phyloP scores from a whole-genome alignment of 2,888 invertebrate species.

The Stenolophus ochropezus region DNA sequence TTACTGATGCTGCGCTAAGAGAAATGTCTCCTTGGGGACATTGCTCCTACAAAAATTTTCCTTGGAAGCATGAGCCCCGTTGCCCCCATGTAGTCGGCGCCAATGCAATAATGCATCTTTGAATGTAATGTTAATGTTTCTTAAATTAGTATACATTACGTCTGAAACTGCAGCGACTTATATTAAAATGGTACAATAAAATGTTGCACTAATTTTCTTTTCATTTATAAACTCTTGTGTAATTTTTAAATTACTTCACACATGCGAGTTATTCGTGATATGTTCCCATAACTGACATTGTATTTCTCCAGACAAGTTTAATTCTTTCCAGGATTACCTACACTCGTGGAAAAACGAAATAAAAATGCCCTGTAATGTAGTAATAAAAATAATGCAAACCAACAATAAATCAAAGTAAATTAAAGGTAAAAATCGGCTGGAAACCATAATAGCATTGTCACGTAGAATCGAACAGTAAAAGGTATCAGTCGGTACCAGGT shows the following conservation, averaged over 20 bases:
- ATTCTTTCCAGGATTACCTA: background rate
- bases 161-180: background rate
- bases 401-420: conserved; percentile 24
- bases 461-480: conserved; percentile 7
- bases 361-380: conserved; percentile 12
- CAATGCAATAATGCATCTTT: too few species aligned
- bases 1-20: too few species aligned
- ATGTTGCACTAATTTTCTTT: background rate
- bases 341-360: background rate
- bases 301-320: background rate
- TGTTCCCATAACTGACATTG: background rate
- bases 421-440: conserved; percentile 18
- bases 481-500: conserved; percentile 25
- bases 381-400: conserved; percentile 37
- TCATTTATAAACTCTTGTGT: background rate
- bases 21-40: too few species aligned
- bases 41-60: too few species aligned
- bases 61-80: too few species aligned
- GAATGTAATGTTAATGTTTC: background rate
- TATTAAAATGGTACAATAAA: background rate
- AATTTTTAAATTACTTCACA: background rate
- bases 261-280: background rate
- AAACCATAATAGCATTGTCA: conserved; percentile 17
- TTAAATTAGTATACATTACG: background rate
- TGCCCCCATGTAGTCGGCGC: too few species aligned